Evolutionary conservation across 2,888 invertebrate genomes (phyloP).

Genomic region (Nymphalis c-album): DNA sequence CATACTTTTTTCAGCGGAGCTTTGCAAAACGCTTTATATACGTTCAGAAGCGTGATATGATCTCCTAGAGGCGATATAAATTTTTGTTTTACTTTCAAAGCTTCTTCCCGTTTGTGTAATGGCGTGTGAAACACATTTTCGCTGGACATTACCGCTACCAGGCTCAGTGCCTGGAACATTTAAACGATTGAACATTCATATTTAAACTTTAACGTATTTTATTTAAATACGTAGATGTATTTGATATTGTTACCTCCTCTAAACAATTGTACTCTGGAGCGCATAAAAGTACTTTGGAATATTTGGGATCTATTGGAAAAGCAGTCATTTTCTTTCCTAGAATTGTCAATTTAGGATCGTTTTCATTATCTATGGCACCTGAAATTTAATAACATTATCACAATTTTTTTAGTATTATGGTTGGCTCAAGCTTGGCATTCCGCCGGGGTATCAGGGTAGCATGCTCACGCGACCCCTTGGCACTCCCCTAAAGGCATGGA

Average conservation of each 20-base stretch:
- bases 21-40: slow-evolving; percentile 89
- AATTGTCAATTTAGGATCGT: slow-evolving; percentile 85
- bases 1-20: slow-evolving; percentile 84
- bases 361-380: slow-evolving; percentile 84
- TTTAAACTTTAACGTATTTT: slow-evolving; percentile 16
- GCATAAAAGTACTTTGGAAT: slow-evolving; percentile 89
- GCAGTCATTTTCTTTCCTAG: slow-evolving; percentile 92
- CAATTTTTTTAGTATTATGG: not conserved
- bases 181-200: slow-evolving; percentile 38
- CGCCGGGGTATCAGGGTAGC: no score
- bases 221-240: slow-evolving; percentile 11
- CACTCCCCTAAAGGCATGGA: no score
- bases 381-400: slow-evolving; percentile 37
- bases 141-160: slow-evolving; percentile 93
- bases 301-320: slow-evolving; percentile 95
- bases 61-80: slow-evolving; percentile 94
- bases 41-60: slow-evolving; percentile 94
- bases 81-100: slow-evolving; percentile 87
- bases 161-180: slow-evolving; percentile 84
- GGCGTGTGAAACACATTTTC: slow-evolving; percentile 92
- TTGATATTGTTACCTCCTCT: slow-evolving; percentile 81
- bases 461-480: no score
- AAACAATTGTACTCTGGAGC: slow-evolving; percentile 89
- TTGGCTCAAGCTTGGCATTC: no score
- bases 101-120: slow-evolving; percentile 88